Conservation (phyloP, 2,113 vertebrate species). For the Hippoglossus stenolepis region DNA sequence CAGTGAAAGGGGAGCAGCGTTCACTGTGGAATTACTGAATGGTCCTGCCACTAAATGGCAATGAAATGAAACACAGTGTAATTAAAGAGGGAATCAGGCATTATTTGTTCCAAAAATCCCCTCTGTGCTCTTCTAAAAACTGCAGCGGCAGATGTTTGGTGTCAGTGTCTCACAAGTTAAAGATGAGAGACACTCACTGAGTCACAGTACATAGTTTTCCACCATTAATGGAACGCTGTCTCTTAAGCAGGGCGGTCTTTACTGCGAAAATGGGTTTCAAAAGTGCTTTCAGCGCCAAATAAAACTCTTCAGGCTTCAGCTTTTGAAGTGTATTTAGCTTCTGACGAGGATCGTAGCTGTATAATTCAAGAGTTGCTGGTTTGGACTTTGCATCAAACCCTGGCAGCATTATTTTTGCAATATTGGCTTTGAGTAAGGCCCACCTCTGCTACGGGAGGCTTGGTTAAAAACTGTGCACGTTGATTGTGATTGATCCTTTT, state of each 20-base stretch:
- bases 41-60: slow-evolving; percentile 15
- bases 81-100: slow-evolving; percentile 22
- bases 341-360: slow-evolving; percentile 32
- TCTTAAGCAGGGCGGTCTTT: slow-evolving; percentile 36
- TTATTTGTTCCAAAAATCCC: neutral
- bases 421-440: slow-evolving; percentile 11
- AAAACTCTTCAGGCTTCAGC: slow-evolving; percentile 46
- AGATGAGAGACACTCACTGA: slow-evolving; percentile 8
- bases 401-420: neutral
- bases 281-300: slow-evolving; percentile 49
- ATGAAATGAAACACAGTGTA: slow-evolving; percentile 38
- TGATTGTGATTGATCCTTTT: slow-evolving; percentile 69
- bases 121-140: slow-evolving; percentile 17
- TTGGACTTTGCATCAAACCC: slow-evolving; percentile 29
- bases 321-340: slow-evolving; percentile 48
- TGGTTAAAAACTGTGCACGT: slow-evolving; percentile 38
- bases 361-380: slow-evolving; percentile 44
- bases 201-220: slow-evolving; percentile 21
- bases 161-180: slow-evolving; percentile 15
- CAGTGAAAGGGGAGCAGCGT: slow-evolving; percentile 49
- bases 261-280: slow-evolving; percentile 44
- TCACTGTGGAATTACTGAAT: slow-evolving; percentile 23
- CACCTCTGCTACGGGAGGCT: neutral
- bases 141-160: slow-evolving; percentile 18
- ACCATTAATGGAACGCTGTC: slow-evolving; percentile 22